Evolutionary conservation across 1,140 invertebrate genomes (phyloP).

Genomic region (Druon quercuslanigerum): DNA sequence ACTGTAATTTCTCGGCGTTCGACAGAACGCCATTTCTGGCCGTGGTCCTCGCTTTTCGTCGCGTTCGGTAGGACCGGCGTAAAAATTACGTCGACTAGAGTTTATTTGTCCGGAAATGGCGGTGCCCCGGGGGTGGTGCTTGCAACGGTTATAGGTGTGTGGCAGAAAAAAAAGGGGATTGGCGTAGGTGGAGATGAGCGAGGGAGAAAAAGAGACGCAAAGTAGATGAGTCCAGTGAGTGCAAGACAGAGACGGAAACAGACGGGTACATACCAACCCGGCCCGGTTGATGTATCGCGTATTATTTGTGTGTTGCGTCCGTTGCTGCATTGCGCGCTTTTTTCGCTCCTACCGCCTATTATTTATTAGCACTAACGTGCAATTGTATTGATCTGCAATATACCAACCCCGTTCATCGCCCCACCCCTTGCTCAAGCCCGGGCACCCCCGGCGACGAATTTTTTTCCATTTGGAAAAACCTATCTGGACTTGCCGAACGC

Average conservation of each 20-base stretch:
- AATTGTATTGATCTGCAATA: constrained; percentile 77
- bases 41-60: constrained; percentile 70
- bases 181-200: constrained; percentile 53
- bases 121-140: constrained; percentile 73
- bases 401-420: constrained; percentile 67
- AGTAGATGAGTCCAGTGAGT: constrained; percentile 59
- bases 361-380: constrained; percentile 77
- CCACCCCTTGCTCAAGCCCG: constrained; percentile 43
- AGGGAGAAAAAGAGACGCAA: constrained; percentile 50
- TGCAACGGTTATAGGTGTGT: constrained; percentile 70
- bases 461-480: constrained; percentile 75
- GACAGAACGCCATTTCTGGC: constrained; percentile 50
- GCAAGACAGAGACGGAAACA: constrained; percentile 54
- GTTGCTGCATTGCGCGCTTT: constrained; percentile 75
- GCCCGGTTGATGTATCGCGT: constrained; percentile 74
- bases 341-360: constrained; percentile 76
- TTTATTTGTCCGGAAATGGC: constrained; percentile 76
- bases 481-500: constrained; percentile 72
- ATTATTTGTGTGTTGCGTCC: constrained; percentile 76
- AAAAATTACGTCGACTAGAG: constrained; percentile 76
- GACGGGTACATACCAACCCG: constrained; percentile 67
- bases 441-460: constrained; percentile 70
- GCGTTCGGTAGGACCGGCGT: constrained; percentile 68
- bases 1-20: constrained; percentile 53
- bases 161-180: constrained; percentile 70